Conservation (phyloP, 2,888 invertebrate genomes). For the Spodoptera picta region DNA sequence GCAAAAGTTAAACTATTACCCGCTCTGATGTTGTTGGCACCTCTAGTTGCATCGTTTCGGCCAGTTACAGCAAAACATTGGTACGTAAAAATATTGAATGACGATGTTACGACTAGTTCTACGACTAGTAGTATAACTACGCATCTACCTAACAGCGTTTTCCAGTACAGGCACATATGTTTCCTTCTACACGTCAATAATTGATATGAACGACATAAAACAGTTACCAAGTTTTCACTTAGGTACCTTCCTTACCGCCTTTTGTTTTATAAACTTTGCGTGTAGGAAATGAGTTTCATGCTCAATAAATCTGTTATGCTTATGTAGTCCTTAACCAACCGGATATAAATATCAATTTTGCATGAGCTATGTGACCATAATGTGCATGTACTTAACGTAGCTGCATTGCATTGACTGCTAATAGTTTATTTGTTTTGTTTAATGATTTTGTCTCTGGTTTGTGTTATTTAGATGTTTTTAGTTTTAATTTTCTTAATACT, state of each 20-base stretch:
- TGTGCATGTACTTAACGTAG: constrained; percentile 22
- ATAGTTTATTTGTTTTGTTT: constrained; percentile 12
- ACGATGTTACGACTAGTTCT: constrained; percentile 12
- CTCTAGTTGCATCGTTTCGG: constrained; percentile 32
- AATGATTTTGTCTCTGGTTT: background rate
- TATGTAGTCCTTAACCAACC: constrained; percentile 24
- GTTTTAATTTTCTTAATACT: background rate
- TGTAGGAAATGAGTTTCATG: constrained; percentile 46
- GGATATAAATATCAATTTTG: constrained; percentile 40
- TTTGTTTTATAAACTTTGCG: constrained; percentile 58
- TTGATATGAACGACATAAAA: constrained; percentile 55
- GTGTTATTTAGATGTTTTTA: constrained; percentile 12
- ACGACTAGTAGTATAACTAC: background rate
- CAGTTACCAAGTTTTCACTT: constrained; percentile 48
- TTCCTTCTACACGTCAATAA: constrained; percentile 48
- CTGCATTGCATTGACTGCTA: constrained; percentile 29
- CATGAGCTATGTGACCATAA: constrained; percentile 27
- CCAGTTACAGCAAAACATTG: constrained; percentile 33
- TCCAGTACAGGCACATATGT: constrained; percentile 32
- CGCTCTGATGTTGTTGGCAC: constrained; percentile 26
- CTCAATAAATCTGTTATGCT: constrained; percentile 39
- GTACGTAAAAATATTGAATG: constrained; percentile 23
- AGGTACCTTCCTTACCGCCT: constrained; percentile 45
- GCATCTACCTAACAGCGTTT: constrained; percentile 17
- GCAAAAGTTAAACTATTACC: constrained; percentile 23